Base-by-base conservation (phyloP, 1,140 invertebrate species). In the Phenacoccus solenopsis region DNA sequence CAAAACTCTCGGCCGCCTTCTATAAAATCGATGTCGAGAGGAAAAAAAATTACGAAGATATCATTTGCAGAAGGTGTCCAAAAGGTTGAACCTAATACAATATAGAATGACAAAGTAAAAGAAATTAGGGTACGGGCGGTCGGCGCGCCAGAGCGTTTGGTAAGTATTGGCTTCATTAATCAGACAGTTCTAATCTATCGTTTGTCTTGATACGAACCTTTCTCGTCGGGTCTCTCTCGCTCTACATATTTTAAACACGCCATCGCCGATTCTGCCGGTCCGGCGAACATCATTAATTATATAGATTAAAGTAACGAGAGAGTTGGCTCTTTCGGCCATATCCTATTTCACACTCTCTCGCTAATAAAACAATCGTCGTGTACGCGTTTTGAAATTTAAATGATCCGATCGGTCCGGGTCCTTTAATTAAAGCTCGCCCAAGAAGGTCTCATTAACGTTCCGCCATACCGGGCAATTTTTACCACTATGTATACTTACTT, bases 121-220 rank as follows among this genome's bases (percentile, higher is more conserved):
- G 38, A 49, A 49, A 49, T 49, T 49, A 49, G 38, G 38, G 38
- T 49, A 49, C 38, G 38, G 20, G 20, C 3, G 38, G 12, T 10
- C 16, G 38, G 20, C 12, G 20, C 13, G 38, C 13, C 12, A 49
- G 38, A 49, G 38, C 38, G 12, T 49, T 49, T 49, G 38, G 12
- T 49, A 49, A 49, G 38, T 28, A 49, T 59, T 59, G 57, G 59
- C 69, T 61, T 70, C 25, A 56, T 70, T 56, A 38, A 70, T 28
- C 56, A 70, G 25, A 32, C 32, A 70, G 38, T 24, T 24, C 32
- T 28, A 28, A 35, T 38, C 32, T 49, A 70, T 70, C 24, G 38
- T 49, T 38, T 5, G 13, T 35, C 25, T 38, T 28, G 24, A 56
- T 28, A 56, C 30, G 16, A 49, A 28, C n/a, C 21, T 10, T 32